Evolutionary conservation across 2,113 vertebrate genomes (phyloP).

Genomic region (Daubentonia madagascariensis): DNA sequence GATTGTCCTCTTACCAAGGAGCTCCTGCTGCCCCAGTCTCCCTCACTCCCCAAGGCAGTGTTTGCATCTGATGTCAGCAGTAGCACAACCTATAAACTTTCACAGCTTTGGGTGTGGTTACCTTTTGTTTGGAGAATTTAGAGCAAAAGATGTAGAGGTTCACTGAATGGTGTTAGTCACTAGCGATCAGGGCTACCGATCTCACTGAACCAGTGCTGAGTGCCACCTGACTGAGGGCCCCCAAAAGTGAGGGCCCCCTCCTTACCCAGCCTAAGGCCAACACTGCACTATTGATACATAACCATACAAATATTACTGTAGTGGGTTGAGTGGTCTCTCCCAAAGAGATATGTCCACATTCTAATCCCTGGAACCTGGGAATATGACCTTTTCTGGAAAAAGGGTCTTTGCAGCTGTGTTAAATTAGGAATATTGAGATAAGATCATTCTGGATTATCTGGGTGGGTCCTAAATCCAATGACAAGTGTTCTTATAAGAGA

Average conservation of each 20-base stretch:
- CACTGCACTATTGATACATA: background rate
- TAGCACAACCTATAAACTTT: background rate
- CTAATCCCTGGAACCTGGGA: background rate
- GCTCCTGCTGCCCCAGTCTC: fast-evolving
- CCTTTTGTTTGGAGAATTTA: background rate
- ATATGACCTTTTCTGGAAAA: background rate
- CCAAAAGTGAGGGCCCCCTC: background rate
- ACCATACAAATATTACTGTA: background rate
- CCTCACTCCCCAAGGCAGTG: background rate
- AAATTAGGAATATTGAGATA: background rate
- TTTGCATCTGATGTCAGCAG: background rate
- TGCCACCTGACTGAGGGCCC: background rate
- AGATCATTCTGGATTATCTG: background rate
- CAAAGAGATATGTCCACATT: background rate
- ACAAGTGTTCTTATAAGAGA: background rate
- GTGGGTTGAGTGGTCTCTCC: background rate
- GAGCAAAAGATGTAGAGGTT: background rate
- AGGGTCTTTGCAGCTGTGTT: background rate
- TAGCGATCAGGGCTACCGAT: background rate
- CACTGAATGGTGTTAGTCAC: background rate
- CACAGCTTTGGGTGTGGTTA: background rate
- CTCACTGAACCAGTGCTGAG: background rate
- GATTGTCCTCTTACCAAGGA: background rate
- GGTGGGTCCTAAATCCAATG: background rate
- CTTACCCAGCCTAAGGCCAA: background rate